Percentiles rank a stretch among this genome's conserved stretches.
Conservation (phyloP, 2,888 invertebrate genomes). For the Cataglyphis cursor region DNA sequence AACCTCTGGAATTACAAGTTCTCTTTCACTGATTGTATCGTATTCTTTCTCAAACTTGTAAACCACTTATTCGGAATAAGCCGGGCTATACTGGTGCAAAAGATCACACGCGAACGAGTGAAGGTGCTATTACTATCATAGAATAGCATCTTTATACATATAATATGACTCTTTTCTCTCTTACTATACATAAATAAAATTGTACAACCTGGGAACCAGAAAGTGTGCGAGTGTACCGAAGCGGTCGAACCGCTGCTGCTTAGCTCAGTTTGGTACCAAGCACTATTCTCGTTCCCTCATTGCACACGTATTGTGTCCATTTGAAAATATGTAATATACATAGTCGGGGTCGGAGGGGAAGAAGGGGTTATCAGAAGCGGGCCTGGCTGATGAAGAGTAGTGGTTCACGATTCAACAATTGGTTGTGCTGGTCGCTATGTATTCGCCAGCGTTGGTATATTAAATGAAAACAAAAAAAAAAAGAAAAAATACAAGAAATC, state of each 20-base stretch:
- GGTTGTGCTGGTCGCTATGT: constrained; percentile 71
- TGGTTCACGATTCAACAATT: constrained; percentile 73
- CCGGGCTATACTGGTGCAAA: constrained; percentile 31
- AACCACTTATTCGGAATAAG: constrained; percentile 24
- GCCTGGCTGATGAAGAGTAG: constrained; percentile 71
- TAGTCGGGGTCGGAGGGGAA: constrained; percentile 59
- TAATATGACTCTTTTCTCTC: constrained; percentile 18
- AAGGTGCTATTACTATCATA: constrained; percentile 29
- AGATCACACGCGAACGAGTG: constrained; percentile 45
- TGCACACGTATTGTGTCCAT: constrained; percentile 70
- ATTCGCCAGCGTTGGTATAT: constrained; percentile 71
- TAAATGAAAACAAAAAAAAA: constrained; percentile 68
- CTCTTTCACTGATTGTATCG: constrained; percentile 37
- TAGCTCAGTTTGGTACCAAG: neutral
- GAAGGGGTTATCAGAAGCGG: constrained; percentile 57
- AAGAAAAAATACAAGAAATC: neutral
- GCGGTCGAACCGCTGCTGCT: neutral
- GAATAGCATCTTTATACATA: constrained; percentile 28
- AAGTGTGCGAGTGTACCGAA: constrained; percentile 4
- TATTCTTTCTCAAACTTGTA: constrained; percentile 31
- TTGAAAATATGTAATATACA: constrained; percentile 64
- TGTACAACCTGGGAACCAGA: constrained; percentile 37
- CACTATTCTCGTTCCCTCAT: constrained; percentile 19
- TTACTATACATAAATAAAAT: constrained; percentile 22
- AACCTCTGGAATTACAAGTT: constrained; percentile 24